These are phyloP conservation scores for Emberiza fucata DNA, from an alignment of 2,113 vertebrate genomes.

Conservation along the genomic window DNA sequence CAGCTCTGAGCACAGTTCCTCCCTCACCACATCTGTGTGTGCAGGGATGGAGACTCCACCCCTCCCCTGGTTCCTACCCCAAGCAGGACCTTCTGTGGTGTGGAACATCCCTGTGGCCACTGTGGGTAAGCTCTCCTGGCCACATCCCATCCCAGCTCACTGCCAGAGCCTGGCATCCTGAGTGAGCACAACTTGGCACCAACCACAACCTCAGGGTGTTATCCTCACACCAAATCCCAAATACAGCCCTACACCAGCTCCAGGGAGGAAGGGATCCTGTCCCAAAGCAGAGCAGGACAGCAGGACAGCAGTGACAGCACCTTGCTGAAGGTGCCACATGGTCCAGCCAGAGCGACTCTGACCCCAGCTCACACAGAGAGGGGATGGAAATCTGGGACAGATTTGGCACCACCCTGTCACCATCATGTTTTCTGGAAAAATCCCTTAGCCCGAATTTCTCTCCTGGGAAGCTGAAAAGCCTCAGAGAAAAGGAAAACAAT, in stretches of 20 bases:
- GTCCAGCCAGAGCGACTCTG: rapidly evolving
- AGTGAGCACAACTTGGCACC: neutral
- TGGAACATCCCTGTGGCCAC: neutral
- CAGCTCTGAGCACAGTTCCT: neutral
- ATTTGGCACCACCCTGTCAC: neutral
- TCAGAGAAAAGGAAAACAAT: too few relatives aligned
- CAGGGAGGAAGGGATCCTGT: neutral
- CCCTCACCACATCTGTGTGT: neutral
- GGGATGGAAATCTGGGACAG: neutral
- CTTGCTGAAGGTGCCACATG: neutral
- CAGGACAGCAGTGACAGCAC: neutral
- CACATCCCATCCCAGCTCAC: neutral
- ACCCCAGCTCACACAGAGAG: neutral
- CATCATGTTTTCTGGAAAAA: too few relatives aligned
- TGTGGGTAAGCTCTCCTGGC: neutral
- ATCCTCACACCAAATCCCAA: neutral
- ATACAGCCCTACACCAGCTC: neutral
- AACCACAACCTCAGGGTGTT: neutral
- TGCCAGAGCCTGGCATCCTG: neutral
- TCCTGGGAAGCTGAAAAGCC: too few relatives aligned
- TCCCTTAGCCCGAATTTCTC: too few relatives aligned
- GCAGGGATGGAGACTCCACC: neutral
- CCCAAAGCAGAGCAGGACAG: neutral
- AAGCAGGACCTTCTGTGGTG: neutral
- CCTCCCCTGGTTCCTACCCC: too few relatives aligned